Base-by-base conservation (phyloP, 2,113 vertebrate species). In the Cheirogaleus medius region DNA sequence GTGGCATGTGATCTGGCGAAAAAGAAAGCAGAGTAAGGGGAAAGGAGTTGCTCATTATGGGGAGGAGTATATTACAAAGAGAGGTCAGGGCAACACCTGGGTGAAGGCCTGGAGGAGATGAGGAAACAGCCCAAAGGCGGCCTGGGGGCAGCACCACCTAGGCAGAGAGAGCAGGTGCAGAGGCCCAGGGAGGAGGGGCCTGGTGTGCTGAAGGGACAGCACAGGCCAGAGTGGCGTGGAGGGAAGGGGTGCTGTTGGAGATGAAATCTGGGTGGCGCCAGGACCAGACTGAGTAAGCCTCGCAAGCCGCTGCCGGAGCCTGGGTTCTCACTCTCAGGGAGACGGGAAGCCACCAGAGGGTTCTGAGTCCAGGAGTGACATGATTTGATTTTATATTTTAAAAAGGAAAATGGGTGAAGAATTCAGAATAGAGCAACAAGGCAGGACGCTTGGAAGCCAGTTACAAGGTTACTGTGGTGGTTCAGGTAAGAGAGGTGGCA, bases 251-350 rank as follows among this genome's bases (percentile, higher is more conserved):
- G 15, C 73, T 77, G 34, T 6, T 17, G 17, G 60, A 44, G 52
- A 47, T 0, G 11, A n/a, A 64, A 4, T 9, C 10, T 32, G 39
- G 63, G 20, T 3, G 15, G 39, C 0, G 8, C 13, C 8, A 17
- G 21, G 37, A 74, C 60, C 49, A 58, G 25, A 47, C 18, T 42
- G n/a, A 54, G 25, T 15, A 20, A 34, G 15, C 56, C 39, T 17
- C 12, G 29, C 3, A 27, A 66, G 44, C 34, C 27, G 8, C n/a
- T 39, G 44, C 10, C 4, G 39, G 47, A 42, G n/a, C 44, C 17
- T 54, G 63, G 49, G 63, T 5, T 29, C 34, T n/a, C 13, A 4
- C 32, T 58, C 15, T 1, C 52, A 63, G 90, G 34, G 39, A 47
- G 66, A 42, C 4, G 5, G 54, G 68, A 63, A 63, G 54, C 54